These are phyloP conservation scores for Ibycter americanus DNA, from an alignment of 2,797 vertebrate genomes.

Conservation along the genomic window DNA sequence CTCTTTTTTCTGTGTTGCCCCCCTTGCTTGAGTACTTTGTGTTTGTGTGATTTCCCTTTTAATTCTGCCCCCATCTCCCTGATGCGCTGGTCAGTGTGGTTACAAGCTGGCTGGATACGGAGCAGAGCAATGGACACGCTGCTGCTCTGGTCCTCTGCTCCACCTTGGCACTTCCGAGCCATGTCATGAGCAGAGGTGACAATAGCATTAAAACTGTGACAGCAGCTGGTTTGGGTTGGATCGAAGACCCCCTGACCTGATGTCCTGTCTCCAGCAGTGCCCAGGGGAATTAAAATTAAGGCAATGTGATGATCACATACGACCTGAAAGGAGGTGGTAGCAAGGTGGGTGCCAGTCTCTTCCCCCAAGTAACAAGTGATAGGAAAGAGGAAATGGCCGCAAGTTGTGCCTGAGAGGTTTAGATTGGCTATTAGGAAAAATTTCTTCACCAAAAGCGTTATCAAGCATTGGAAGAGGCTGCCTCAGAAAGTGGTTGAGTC, in stretches of 20 bases:
- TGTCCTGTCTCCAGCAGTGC: not conserved
- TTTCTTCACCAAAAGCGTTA: too few relatives aligned
- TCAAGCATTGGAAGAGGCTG: too few relatives aligned
- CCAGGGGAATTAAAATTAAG: not conserved
- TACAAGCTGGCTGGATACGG: not conserved
- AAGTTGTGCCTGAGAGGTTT: too few relatives aligned
- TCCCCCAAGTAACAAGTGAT: too few relatives aligned
- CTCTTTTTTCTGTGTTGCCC: not conserved
- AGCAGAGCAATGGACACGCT: not conserved
- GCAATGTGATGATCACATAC: not conserved
- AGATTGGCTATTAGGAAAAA: too few relatives aligned
- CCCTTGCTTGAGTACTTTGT: not conserved
- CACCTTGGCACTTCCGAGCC: not conserved
- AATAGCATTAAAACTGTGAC: not conserved
- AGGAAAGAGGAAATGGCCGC: too few relatives aligned
- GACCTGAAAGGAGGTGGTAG: too few relatives aligned
- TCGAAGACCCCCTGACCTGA: not conserved
- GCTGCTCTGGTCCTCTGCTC: not conserved
- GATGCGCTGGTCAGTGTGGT: rapidly evolving
- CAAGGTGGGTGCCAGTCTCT: too few relatives aligned
- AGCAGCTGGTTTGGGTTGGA: not conserved
- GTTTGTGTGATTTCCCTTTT: not conserved
- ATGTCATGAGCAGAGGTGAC: not conserved
- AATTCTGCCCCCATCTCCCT: not conserved
- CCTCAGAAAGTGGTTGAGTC: too few relatives aligned